Percentiles rank a stretch among this genome's conserved stretches.
phyloP scores from a whole-genome alignment of 2,888 invertebrate genomes.

The Scaptodrosophila latifasciaeformis region DNA sequence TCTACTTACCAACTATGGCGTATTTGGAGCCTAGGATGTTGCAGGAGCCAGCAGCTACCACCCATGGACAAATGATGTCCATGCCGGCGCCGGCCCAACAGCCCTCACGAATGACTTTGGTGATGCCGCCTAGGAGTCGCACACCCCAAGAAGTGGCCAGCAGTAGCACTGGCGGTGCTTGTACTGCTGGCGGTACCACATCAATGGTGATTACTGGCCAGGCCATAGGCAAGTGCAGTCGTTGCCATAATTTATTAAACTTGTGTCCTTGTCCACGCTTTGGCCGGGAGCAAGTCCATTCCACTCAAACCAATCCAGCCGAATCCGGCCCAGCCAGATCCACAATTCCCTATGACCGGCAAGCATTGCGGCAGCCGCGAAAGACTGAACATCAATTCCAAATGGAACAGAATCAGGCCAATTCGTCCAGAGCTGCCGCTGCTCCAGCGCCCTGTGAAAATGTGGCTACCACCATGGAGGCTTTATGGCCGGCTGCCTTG shows the following conservation, averaged over 20 bases:
- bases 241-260: no score
- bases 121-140: conserved; percentile 8
- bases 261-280: no score
- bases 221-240: conserved; percentile 8
- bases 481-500: conserved; percentile 42
- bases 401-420: conserved; percentile 13
- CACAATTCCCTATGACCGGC: conserved; percentile 39
- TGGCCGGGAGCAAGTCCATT: conserved; percentile 47
- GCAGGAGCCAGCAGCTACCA: conserved; percentile 9
- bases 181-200: no score
- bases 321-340: conserved; percentile 1
- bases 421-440: conserved; percentile 3
- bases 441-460: conserved; percentile 6
- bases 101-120: conserved; percentile 18
- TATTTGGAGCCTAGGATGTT: not conserved
- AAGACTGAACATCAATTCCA: conserved; percentile 33
- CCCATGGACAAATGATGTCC: conserved; percentile 10
- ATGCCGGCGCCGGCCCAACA: conserved; percentile 5
- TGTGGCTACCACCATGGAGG: conserved; percentile 11
- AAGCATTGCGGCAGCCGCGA: conserved; percentile 26
- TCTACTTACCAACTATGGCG: not conserved
- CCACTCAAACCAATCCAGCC: conserved; percentile 39
- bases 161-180: no score
- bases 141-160: not conserved
- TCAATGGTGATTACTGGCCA: no score